Base-by-base conservation (phyloP, 1,140 invertebrate species). In the Andrena cerasifolii region DNA sequence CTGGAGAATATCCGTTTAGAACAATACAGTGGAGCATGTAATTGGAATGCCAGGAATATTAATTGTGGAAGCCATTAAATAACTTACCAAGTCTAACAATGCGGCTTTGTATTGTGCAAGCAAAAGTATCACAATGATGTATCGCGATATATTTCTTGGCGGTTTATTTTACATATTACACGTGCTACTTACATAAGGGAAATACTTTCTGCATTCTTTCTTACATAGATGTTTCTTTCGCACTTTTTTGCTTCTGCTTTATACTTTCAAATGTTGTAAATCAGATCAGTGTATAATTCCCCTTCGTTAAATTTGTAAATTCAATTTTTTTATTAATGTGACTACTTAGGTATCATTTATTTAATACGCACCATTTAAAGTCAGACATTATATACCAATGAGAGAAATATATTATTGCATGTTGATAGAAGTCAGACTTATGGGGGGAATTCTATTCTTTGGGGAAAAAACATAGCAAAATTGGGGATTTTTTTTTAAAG, bases 61-160 rank as follows among this genome's bases (percentile, higher is more conserved):
- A 47, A 24, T 28, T 26, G 3, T 12, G 40, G n/a, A 24, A 18
- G 0, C 24, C 24, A 33, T 51, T 65, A 62, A 62, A 33, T 51
- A 73, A 40, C 24, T 3, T 3, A 43, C 7, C 16, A 4, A 24
- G 36, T 33, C 18, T 28, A 47, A 53, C 61, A 43, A 54, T 36
- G 33, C 31, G 3, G 49, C 21, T 33, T 26, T 51, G 18, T 4
- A 36, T 40, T 10, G n/a, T 26, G 12, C 51, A 40, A 40, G 1
- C 28, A 36, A 59, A 71, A 33, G 43, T 49, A 62, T n/a, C 16
- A n/a, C 18, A 21, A 28, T 59, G n/a, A 14, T 28, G 36, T 58
- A 24, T 31, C 7, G 12, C 14, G 54, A 12, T n/a, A 45, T 2
- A 40, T 43, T 70, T 43, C 36, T 43, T 18, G 26, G 1, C 10